Evolutionary conservation across 2,797 vertebrate genomes (phyloP), one percentile per base, ranked within the genome.

Genomic region (Nasua narica): DNA sequence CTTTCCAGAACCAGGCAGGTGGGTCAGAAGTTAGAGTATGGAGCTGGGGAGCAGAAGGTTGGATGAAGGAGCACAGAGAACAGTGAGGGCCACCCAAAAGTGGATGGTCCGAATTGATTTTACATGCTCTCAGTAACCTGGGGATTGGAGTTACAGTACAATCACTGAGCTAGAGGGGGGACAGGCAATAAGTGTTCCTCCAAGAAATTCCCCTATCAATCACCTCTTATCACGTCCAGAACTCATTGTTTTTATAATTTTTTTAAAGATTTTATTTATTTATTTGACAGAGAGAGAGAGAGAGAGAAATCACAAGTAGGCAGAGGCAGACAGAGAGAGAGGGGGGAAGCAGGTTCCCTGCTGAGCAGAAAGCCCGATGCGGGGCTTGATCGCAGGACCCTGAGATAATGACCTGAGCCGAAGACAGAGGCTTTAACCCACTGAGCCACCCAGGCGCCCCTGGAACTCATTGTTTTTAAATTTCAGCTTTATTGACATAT

Each of bases 1-100:
- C 50, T 58, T 83, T 96, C 16, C 9, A 83, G 60, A 87, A 83
- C 25, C n/a, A 87, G 81, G 46, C 12, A 82, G 37, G 32, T n/a
- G 14, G 9, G 27, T 83, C 62, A 79, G 56, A 91, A 72, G 18
- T 35, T 83, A 93, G 37, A 90, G 23, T 15, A 74, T 16, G 48
- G 81, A 54, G 25, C 18, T 43, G 25, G 32, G 19, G 7, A 91
- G 8, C 23, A 77, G 15, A 91, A 62, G 3, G 62, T 67, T 46
- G 35, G 23, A 9, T 13, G 78, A 58, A 40, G 12, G 19, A 50
- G 12, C 60, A 48, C 54, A 90, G 29, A 19, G 90, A 58, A 48
- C 1, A 62, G 32, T 50, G 27, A 21, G 6, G 60, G 69, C 89
- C 19, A 23, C 40, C 54, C 83, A 54, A n/a, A 62, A 74, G n/a